These are phyloP conservation scores for Leptinotarsa undecemlineata DNA, from an alignment of 1,140 invertebrate species.

Conservation along the genomic window DNA sequence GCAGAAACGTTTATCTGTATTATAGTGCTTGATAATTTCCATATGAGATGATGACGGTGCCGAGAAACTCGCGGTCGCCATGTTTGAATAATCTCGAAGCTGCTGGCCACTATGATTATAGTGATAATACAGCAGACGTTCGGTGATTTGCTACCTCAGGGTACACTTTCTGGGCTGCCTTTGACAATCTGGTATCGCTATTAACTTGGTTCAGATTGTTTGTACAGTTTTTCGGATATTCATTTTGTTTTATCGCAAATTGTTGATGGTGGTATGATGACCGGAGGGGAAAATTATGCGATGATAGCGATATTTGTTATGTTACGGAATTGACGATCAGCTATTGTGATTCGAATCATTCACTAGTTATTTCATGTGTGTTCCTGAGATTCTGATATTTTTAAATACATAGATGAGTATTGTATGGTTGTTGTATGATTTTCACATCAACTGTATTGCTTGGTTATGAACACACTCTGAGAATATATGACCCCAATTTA, in stretches of 20 bases:
- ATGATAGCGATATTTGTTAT: not conserved
- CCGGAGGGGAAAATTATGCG: not conserved
- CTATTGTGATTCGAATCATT: not conserved
- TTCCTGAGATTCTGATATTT: no score
- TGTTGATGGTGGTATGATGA: conserved; percentile 8
- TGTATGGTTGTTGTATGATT: no score
- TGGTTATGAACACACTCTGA: no score
- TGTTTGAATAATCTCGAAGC: conserved; percentile 38
- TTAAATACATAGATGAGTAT: no score
- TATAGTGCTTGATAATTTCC: conserved; percentile 44
- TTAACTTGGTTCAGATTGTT: conserved; percentile 22
- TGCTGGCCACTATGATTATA: conserved; percentile 41
- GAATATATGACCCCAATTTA: no score
- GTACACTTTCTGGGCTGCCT: conserved; percentile 25
- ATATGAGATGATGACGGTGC: conserved; percentile 43
- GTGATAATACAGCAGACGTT: conserved; percentile 39
- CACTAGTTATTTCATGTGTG: no score
- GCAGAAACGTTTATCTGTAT: conserved; percentile 44
- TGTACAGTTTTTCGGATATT: conserved; percentile 13
- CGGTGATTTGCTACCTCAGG: conserved; percentile 34
- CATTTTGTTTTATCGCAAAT: conserved; percentile 24
- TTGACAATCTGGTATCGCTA: conserved; percentile 27
- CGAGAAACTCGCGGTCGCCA: conserved; percentile 32
- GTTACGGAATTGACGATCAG: not conserved
- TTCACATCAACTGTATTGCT: no score